These are phyloP conservation scores for Pristionchus entomophagus DNA, from an alignment of 2,888 invertebrate species.

Conservation along the genomic window DNA sequence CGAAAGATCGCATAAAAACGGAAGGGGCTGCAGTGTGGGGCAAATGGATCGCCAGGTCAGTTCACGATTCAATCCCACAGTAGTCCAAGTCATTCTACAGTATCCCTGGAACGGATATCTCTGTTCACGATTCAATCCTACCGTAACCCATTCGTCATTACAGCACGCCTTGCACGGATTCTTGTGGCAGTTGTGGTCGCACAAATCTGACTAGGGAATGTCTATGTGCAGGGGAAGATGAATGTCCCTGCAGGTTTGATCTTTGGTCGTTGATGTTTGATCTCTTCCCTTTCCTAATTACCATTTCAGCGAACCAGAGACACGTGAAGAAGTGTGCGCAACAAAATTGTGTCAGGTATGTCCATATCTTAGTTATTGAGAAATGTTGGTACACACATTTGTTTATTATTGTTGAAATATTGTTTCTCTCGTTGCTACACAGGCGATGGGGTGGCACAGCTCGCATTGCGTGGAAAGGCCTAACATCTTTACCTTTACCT, in stretches of 20 bases:
- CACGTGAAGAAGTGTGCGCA: not conserved
- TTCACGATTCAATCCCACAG: too few species aligned
- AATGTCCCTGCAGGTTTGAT: not conserved
- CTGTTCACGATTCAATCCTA: too few species aligned
- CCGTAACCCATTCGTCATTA: not conserved
- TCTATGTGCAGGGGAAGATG: not conserved
- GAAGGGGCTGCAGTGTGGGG: not conserved
- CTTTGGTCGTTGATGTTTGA: too few species aligned
- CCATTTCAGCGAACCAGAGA: not conserved
- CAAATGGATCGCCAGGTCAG: not conserved
- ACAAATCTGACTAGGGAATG: not conserved
- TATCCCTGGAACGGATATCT: too few species aligned
- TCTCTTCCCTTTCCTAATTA: not conserved
- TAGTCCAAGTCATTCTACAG: too few species aligned
- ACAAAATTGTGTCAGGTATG: not conserved
- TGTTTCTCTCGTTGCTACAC: too few species aligned
- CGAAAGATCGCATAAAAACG: not conserved
- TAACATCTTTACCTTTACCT: too few species aligned
- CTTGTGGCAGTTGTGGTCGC: not conserved
- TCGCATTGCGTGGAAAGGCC: too few species aligned
- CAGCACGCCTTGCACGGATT: not conserved
- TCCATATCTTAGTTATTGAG: not conserved
- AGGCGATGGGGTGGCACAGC: too few species aligned
- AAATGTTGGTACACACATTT: too few species aligned
- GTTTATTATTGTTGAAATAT: too few species aligned